phyloP scores from a whole-genome alignment of 2,797 vertebrate genomes.

The Coccyzus lansbergi region DNA sequence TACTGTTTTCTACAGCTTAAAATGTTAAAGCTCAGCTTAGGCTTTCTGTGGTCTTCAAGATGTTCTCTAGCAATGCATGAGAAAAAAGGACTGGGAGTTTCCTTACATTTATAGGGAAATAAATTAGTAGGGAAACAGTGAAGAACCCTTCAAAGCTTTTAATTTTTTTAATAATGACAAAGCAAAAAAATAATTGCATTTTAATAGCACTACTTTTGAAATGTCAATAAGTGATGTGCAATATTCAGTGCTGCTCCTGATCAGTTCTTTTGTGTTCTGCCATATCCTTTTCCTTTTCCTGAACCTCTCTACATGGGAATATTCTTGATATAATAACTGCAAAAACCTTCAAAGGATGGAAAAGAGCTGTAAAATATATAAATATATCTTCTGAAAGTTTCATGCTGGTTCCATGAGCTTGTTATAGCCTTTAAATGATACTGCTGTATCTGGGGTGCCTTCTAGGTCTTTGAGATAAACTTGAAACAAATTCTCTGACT shows the following conservation, averaged over 20 bases:
- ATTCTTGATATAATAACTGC: neutral
- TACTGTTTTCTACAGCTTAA: neutral
- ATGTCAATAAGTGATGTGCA: neutral
- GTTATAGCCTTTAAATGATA: neutral
- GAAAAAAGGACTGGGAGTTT: neutral
- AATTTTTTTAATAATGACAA: neutral
- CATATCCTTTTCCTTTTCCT: neutral
- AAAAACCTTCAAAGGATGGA: neutral
- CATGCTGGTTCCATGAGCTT: neutral
- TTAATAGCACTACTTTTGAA: neutral
- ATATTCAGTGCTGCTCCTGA: accelerated
- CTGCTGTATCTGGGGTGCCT: neutral
- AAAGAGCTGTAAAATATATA: neutral
- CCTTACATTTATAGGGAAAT: neutral
- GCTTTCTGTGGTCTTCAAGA: neutral
- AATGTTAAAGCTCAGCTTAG: neutral
- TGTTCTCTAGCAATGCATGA: neutral
- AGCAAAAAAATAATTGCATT: neutral
- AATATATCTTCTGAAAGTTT: neutral
- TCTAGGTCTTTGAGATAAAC: neutral
- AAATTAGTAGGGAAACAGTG: neutral
- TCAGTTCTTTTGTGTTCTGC: neutral
- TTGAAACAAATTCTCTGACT: neutral
- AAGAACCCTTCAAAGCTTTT: neutral
- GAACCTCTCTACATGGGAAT: neutral